Base-by-base conservation (phyloP, 1,140 invertebrate species). In the Uloborus diversus region DNA sequence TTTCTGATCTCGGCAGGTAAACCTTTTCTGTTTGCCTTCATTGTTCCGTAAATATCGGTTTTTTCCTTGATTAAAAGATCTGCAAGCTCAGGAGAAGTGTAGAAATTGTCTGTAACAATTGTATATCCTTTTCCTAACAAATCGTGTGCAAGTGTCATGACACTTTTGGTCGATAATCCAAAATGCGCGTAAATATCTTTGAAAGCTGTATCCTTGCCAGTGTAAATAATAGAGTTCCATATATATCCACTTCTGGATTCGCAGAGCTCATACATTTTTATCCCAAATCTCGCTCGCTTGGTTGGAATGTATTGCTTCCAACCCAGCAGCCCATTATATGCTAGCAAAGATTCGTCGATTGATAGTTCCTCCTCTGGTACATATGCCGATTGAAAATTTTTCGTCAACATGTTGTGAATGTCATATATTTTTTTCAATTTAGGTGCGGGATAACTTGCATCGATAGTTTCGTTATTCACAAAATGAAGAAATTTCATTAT, bases 401-500 rank as follows among this genome's bases (percentile, higher is more conserved):
- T 28, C 4, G 1, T 28, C n/a, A 61, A 32, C 57, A 27, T 61
- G 27, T 28, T 17, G 23, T 32, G 27, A 61, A 30, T 30, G 14
- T 61, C 1, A 33, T 1, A 61, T 28, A 61, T 30, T 30, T 61
- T 61, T 13, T 20, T 28, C 13, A 61, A n/a, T 28, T 61, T 61
- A 1, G 57, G 57, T 4, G 27, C 13, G 4, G 57, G 57, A 61
- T 61, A 3, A 30, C n/a, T 53, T 53, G 11, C 25, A 9, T 1
- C 1, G 30, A 30, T 14, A 13, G 14, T 28, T 9, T 61, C 57
- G 30, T 7, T 1, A 61, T 32, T 61, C n/a, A 4, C 3, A 1
- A 61, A 61, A 32, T 61, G 57, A 7, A 61, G 20, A 61, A 61
- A 61, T 32, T 61, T 61, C 57, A 61, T 61, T 9, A 61, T 27